Base-by-base conservation (phyloP, 2,113 vertebrate genomes). In the Gymnarchus niloticus region DNA sequence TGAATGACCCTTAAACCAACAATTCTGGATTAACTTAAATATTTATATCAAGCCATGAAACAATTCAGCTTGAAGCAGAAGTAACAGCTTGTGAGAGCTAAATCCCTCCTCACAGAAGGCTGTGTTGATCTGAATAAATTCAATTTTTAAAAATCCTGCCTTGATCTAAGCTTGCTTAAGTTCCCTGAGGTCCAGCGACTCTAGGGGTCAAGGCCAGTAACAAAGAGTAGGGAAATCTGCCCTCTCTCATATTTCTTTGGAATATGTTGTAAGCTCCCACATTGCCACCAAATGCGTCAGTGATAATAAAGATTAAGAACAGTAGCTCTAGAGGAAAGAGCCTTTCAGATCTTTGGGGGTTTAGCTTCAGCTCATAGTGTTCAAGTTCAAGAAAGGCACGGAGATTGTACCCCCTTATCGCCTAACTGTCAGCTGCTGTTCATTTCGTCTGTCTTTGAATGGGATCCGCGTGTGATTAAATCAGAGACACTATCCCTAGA, bases 91-190 rank as follows among this genome's bases (percentile, higher is more conserved):
- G 87, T 56, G 1, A 48, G 54, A 69, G 56, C 44, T 87, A 89
- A 92, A 91, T 85, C 88, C 89, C 56, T 52, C 85, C 83, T 77
- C 59, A 17, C 80, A 83, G 81, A 56, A 86, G 93, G 89, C 95
- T 95, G 92, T 94, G 89, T 93, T 95, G 94, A 94, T 95, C 94
- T 96, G 96, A 97, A 96, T 96, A 95, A 95, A 96, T 96, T 96
- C 96, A 93, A 94, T 95, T 96, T 85, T 84, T 96, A 95, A 95
- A 96, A 98, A 96, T 93, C 92, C 94, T 94, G 94, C 94, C 93
- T 95, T 96, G 97, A 98, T 97, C 96, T 96, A 94, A 96, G 95
- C 93, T 93, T 93, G 93, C 91, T 95, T 95, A 94, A 95, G 93
- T 92, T 95, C 94, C 95, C 92, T 49, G 84, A 94, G 94, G 93